Evolutionary conservation across 1,140 invertebrate species (phyloP).

Genomic region (Campoletis sonorensis): DNA sequence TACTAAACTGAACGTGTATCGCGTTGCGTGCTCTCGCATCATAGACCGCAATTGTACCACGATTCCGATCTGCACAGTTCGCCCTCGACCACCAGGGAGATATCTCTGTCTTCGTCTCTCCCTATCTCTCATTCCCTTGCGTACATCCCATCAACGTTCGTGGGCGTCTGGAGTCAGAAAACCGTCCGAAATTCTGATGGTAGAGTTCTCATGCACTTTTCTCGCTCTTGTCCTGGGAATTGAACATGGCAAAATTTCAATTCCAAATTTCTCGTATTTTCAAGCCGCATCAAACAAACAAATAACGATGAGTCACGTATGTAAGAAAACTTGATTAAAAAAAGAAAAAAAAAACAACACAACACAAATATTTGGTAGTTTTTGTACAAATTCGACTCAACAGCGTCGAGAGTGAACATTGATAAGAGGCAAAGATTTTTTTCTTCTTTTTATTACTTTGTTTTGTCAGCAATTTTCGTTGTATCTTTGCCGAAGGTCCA

Average conservation of each 20-base stretch:
- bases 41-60: conserved; percentile 22
- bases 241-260: conserved; percentile 46
- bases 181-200: neutral
- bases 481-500: conserved; percentile 24
- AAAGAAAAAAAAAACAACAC: no score
- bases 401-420: no score
- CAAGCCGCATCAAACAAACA: no score
- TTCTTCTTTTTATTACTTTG: no score
- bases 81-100: neutral
- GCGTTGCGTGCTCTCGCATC: neutral
- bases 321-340: no score
- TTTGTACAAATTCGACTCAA: no score
- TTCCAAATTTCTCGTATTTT: conserved; percentile 44
- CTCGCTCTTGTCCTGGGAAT: conserved; percentile 29
- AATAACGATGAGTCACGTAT: no score
- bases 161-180: neutral
- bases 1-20: neutral
- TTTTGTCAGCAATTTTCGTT: conserved; percentile 7
- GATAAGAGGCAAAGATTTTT: no score
- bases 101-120: no score
- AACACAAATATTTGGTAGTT: no score
- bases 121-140: neutral
- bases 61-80: neutral
- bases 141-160: neutral
- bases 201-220: neutral